Percentiles rank a stretch among this genome's conserved stretches.
phyloP scores from a whole-genome alignment of 2,797 vertebrate genomes.

The Neomorphus geoffroyi region DNA sequence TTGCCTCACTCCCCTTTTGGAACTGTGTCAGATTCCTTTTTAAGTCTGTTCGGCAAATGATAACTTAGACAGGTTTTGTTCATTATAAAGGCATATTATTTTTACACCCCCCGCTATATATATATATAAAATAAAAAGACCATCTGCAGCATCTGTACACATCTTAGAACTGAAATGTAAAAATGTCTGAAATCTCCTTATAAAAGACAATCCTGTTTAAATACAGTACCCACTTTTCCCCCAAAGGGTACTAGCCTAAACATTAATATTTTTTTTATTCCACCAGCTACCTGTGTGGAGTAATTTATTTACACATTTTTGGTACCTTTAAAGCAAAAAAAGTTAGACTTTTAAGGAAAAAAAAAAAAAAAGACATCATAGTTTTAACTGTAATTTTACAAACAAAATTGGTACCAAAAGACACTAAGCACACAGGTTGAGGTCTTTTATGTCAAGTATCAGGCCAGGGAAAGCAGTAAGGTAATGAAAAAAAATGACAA shows the following conservation, averaged over 20 bases:
- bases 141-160: conserved; percentile 45
- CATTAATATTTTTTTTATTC: neutral
- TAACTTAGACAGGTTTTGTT: conserved; percentile 14
- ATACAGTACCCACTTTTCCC: conserved; percentile 21
- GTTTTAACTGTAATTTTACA: neutral
- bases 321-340: conserved; percentile 51
- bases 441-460: conserved; percentile 60
- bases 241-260: neutral
- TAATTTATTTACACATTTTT: conserved; percentile 48
- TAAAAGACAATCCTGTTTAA: conserved; percentile 42
- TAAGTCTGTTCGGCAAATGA: neutral
- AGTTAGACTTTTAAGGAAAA: neutral
- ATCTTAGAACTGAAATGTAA: conserved; percentile 50
- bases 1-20: neutral
- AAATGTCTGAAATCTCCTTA: conserved; percentile 34
- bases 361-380: neutral
- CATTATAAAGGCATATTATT: conserved; percentile 56
- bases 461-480: conserved; percentile 15
- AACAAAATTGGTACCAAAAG: conserved; percentile 34
- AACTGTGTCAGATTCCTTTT: neutral
- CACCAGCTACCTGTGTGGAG: conserved; percentile 36
- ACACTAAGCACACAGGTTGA: conserved; percentile 47
- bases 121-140: conserved; percentile 48
- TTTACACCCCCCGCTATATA: neutral
- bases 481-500: neutral